Percentiles rank a stretch among this genome's conserved stretches.
phyloP scores from a whole-genome alignment of 2,888 invertebrate species.

The Doris montereyensis region DNA sequence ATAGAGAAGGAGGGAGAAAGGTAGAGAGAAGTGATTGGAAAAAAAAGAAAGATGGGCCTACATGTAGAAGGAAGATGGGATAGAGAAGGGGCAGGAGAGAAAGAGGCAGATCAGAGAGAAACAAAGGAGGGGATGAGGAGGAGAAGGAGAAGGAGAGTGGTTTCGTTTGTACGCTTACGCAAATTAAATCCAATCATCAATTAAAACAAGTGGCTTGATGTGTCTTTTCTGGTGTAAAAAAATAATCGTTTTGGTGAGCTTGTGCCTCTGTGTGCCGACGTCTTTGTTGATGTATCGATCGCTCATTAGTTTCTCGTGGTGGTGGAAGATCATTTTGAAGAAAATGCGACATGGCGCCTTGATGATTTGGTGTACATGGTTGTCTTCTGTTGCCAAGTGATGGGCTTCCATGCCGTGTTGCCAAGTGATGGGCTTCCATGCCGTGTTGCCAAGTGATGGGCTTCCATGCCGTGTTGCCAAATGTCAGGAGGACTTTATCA shows the following conservation, averaged over 20 bases:
- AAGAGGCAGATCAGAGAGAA: no score
- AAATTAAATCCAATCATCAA: no score
- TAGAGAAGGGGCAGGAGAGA: no score
- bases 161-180: no score
- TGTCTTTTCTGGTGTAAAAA: neutral
- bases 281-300: neutral
- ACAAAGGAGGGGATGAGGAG: no score
- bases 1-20: no score
- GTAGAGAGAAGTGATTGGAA: no score
- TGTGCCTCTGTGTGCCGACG: neutral
- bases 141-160: no score
- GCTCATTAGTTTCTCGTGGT: neutral
- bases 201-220: no score
- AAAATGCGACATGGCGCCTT: neutral
- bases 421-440: conserved; percentile 6
- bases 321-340: neutral
- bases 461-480: neutral
- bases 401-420: neutral
- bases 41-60: neutral
- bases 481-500: neutral
- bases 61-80: no score
- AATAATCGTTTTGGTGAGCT: neutral
- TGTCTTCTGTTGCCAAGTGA: neutral
- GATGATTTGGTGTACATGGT: neutral
- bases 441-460: neutral